These are phyloP conservation scores for Hyphantria cunea DNA, from an alignment of 1,140 invertebrate species.

Conservation along the genomic window DNA sequence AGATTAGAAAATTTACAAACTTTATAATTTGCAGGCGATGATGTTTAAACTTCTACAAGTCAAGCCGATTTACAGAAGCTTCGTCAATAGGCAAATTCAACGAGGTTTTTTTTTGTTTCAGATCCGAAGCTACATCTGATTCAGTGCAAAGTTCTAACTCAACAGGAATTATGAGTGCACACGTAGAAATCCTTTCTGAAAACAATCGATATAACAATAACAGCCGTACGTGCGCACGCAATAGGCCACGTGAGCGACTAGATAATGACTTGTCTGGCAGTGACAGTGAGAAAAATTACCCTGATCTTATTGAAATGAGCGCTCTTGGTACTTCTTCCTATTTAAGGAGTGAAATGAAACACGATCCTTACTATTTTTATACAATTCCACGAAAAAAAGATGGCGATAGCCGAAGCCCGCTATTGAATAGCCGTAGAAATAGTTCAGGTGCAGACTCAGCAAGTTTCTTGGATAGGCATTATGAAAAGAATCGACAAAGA, in stretches of 20 bases:
- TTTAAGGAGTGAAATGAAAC: slow-evolving; percentile 61
- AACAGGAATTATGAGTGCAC: slow-evolving; percentile 65
- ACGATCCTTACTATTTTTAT: slow-evolving; percentile 81
- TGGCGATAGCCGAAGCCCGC: slow-evolving; percentile 86
- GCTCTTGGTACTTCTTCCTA: slow-evolving; percentile 78
- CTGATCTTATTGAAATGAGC: slow-evolving; percentile 86
- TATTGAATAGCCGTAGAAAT: slow-evolving; percentile 80
- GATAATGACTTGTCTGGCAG: slow-evolving; percentile 82
- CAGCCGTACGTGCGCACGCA: slow-evolving; percentile 50
- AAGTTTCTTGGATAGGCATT: slow-evolving; percentile 59
- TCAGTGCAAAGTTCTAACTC: slow-evolving; percentile 71
- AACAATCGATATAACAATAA: slow-evolving; percentile 79
- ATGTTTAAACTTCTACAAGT: too few relatives aligned
- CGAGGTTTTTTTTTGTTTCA: slow-evolving; percentile 48
- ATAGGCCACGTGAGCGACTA: slow-evolving; percentile 69
- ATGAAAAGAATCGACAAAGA: slow-evolving; percentile 56
- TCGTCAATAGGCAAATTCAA: too few relatives aligned
- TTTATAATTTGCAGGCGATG: too few relatives aligned
- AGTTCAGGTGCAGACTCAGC: slow-evolving; percentile 74
- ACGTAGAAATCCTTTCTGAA: slow-evolving; percentile 76
- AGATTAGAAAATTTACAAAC: too few relatives aligned
- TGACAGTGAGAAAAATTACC: slow-evolving; percentile 85
- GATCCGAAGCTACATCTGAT: slow-evolving; percentile 65
- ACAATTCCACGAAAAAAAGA: slow-evolving; percentile 83
- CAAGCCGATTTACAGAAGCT: too few relatives aligned